Conservation (phyloP, 2,888 invertebrate genomes). For the Drosophila stalkeri region DNA sequence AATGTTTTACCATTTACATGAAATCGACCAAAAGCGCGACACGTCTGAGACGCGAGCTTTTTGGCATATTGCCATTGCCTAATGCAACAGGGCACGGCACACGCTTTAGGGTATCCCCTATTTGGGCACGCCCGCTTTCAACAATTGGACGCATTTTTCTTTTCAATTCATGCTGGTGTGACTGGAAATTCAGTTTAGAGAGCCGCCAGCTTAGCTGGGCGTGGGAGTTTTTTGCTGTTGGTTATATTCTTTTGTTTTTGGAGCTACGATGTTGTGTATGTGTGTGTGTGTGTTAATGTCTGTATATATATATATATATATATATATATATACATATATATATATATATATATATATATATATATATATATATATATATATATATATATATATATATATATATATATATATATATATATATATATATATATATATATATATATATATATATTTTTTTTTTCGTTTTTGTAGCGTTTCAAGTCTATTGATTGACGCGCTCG, state of each 20-base stretch:
- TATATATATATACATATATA: no score
- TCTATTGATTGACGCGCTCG: conserved; percentile 62
- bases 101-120: background rate
- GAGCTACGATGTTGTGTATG: background rate
- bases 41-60: background rate
- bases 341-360: no score
- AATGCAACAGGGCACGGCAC: background rate
- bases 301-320: no score
- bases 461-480: conserved; percentile 26
- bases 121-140: background rate
- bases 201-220: conserved; percentile 26
- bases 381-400: no score
- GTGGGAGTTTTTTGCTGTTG: conserved; percentile 45
- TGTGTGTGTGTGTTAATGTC: background rate
- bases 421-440: no score
- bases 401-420: no score
- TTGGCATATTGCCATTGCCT: background rate
- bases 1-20: background rate
- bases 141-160: background rate
- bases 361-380: no score
- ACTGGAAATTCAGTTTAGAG: conserved; percentile 14
- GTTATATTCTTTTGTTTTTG: conserved; percentile 12
- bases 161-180: background rate
- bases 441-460: conserved; percentile 4
- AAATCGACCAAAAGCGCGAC: background rate